phyloP scores from a whole-genome alignment of 2,113 vertebrate species.

The Mugil cephalus region DNA sequence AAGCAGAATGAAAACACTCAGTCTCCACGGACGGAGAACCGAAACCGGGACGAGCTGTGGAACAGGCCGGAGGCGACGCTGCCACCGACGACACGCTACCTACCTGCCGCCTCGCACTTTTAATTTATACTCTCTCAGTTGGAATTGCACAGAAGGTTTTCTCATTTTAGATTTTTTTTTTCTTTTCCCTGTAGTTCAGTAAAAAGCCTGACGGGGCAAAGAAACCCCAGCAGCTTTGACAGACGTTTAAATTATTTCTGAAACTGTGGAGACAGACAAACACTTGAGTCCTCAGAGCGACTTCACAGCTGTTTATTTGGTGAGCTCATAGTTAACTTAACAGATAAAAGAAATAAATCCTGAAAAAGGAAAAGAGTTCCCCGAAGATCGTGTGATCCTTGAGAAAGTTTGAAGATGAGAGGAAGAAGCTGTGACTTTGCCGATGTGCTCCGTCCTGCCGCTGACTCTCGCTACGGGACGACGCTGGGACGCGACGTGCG shows the following conservation, averaged over 20 bases:
- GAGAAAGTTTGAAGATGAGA: background rate
- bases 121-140: background rate
- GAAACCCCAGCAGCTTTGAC: too few species aligned
- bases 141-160: background rate
- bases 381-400: too few species aligned
- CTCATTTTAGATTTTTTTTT: background rate
- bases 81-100: background rate
- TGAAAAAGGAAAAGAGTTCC: too few species aligned
- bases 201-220: too few species aligned
- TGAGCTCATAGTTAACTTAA: too few species aligned
- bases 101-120: background rate
- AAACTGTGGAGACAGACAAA: too few species aligned
- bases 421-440: background rate
- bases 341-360: too few species aligned
- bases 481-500: background rate
- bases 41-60: background rate
- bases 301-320: too few species aligned
- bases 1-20: background rate
- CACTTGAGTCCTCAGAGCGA: too few species aligned
- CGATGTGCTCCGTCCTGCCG: background rate
- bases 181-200: too few species aligned
- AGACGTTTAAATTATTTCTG: too few species aligned
- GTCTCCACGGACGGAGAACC: background rate
- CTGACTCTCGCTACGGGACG: background rate
- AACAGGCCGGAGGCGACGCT: background rate